These are phyloP conservation scores for Alethe castanea DNA, from an alignment of 2,113 vertebrate genomes.

Conservation along the genomic window DNA sequence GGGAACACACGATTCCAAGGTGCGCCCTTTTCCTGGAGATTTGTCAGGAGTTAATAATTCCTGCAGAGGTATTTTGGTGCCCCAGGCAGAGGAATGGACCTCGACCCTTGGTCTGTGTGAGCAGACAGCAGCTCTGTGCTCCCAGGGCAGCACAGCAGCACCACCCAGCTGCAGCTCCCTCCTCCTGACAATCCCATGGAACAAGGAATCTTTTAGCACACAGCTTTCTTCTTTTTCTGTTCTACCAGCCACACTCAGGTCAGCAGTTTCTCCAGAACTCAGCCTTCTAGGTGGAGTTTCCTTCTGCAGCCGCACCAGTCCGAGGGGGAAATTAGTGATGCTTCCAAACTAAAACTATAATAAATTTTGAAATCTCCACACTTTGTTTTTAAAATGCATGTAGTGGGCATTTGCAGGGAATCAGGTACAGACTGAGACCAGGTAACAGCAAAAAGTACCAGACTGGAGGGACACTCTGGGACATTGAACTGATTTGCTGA, in stretches of 20 bases:
- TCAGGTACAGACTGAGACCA: not conserved
- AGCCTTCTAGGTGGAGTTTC: not conserved
- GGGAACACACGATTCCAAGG: not conserved
- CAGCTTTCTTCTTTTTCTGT: not conserved
- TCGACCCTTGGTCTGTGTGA: not conserved
- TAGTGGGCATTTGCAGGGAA: not conserved
- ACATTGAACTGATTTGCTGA: not conserved
- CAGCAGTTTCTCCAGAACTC: not conserved
- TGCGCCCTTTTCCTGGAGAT: not conserved
- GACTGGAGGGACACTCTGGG: not conserved
- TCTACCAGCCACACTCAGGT: not conserved
- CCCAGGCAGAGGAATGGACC: not conserved
- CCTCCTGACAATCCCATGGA: not conserved
- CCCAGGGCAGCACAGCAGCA: not conserved
- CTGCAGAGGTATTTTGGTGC: not conserved
- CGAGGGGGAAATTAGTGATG: not conserved
- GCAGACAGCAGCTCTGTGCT: not conserved
- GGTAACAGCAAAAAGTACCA: not conserved
- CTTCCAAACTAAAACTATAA: not conserved
- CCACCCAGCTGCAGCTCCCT: not conserved
- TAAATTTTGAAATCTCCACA: accelerated
- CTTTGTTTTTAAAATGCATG: not conserved
- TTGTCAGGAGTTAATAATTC: not conserved
- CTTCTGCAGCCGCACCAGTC: not conserved
- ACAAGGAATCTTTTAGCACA: not conserved